Evolutionary conservation across 2,888 invertebrate genomes (phyloP).

Genomic region (Thecophora atra): DNA sequence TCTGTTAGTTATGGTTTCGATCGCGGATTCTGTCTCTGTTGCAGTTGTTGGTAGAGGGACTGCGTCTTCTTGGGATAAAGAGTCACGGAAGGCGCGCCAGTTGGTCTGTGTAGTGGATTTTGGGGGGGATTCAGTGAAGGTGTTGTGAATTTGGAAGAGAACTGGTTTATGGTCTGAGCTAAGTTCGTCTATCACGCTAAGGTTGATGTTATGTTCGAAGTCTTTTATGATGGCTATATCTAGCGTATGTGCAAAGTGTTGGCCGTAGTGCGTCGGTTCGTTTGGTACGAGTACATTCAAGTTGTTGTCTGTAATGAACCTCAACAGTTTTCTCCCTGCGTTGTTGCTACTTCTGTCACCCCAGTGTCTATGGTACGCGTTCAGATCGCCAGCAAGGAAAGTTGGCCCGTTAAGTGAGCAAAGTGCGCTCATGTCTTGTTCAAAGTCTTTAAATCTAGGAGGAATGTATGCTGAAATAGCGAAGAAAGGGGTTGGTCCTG

Average conservation of each 20-base stretch:
- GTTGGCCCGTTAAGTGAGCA: neutral
- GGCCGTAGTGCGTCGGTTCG: neutral
- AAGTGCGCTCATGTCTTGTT: neutral
- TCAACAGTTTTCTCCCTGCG: neutral
- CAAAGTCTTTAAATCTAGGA: neutral
- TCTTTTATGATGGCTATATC: neutral
- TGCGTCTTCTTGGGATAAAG: no score
- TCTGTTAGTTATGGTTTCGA: no score
- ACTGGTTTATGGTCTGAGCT: neutral
- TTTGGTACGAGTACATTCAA: neutral
- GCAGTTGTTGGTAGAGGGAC: no score
- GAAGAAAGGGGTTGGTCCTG: neutral
- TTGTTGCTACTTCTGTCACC: neutral
- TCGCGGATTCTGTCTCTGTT: no score
- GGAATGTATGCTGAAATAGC: neutral
- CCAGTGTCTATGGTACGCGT: neutral
- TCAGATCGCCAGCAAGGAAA: neutral
- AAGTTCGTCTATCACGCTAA: neutral
- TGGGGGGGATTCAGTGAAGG: no score
- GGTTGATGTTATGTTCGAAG: neutral
- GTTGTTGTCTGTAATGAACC: neutral
- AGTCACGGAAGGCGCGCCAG: no score
- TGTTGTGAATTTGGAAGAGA: neutral
- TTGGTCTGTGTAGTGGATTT: no score
- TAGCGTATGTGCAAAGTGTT: neutral